phyloP scores from a whole-genome alignment of 2,888 invertebrate genomes.

The Pyrrhia umbra region DNA sequence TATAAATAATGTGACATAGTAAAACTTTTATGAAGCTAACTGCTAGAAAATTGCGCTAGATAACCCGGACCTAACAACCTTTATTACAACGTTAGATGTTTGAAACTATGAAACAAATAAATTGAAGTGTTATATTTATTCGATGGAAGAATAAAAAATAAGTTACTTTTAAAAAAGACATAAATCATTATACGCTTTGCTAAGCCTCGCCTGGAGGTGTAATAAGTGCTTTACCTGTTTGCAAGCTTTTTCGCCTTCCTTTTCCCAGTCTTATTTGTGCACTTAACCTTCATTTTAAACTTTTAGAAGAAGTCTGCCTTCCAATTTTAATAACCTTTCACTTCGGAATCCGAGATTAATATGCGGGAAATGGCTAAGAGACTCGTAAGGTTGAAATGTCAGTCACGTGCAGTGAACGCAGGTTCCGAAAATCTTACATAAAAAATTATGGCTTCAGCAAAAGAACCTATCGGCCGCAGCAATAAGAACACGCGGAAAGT shows the following conservation, averaged over 20 bases:
- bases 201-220: neutral
- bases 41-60: neutral
- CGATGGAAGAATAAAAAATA: neutral
- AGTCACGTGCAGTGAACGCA: constrained; percentile 13
- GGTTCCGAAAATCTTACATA: neutral
- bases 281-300: neutral
- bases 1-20: neutral
- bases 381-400: neutral
- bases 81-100: neutral
- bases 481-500: neutral
- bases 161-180: neutral
- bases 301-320: neutral
- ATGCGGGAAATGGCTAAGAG: neutral
- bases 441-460: neutral
- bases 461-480: neutral
- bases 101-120: neutral
- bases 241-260: neutral
- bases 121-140: neutral
- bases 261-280: neutral
- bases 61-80: neutral
- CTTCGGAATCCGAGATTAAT: neutral
- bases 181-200: neutral
- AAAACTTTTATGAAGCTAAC: neutral
- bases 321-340: constrained; percentile 3
- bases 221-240: neutral